Base-by-base conservation (phyloP, 2,888 invertebrate genomes). In the Dusona sp. region DNA sequence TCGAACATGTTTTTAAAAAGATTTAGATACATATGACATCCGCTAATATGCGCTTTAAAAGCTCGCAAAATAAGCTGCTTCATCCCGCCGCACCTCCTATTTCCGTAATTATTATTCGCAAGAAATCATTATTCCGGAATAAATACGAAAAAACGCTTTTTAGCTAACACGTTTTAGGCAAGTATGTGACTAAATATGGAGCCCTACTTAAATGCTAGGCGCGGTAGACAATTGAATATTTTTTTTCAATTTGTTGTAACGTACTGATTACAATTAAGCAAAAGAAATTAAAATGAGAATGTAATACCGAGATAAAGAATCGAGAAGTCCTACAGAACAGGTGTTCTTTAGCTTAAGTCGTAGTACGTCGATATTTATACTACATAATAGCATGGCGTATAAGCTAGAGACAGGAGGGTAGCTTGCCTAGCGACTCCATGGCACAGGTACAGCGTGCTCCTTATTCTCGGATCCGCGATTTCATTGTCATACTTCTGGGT, bases 271-370 rank as follows among this genome's bases (percentile, higher is more conserved):
- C 1, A 36, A 51, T 29, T 38, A 38, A 25, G 57, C 0, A 68
- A 4, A 38, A n/a, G 48, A n/a, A 80, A 83, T 80, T 45, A 72
- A 82, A 79, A 75, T 7, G 45, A 33, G 48, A 33, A 67, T 64
- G 29, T 29, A 78, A 74, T 65, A 79, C 38, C 22, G 68, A 75
- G 61, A 67, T 54, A 36, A 80, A 86, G 86, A 88, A 88, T 88
- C 86, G 88, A 88, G 86, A 88, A 88, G 88, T 88, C 86, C 83
- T 54, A 64, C 29, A 36, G 80, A 78, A 86, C 88, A 88, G 88
- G 88, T 88, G 88, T 86, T 65, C 77, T 73, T 51, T 45, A 67
- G 75, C 79, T 77, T 65, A 22, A 77, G 87, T 74, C 78, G 73
- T 57, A 67, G 83, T 65, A 65, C 74, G 70, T 74, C 75, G 64